phyloP scores from a whole-genome alignment of 2,113 vertebrate species.

The Otocyon megalotis region DNA sequence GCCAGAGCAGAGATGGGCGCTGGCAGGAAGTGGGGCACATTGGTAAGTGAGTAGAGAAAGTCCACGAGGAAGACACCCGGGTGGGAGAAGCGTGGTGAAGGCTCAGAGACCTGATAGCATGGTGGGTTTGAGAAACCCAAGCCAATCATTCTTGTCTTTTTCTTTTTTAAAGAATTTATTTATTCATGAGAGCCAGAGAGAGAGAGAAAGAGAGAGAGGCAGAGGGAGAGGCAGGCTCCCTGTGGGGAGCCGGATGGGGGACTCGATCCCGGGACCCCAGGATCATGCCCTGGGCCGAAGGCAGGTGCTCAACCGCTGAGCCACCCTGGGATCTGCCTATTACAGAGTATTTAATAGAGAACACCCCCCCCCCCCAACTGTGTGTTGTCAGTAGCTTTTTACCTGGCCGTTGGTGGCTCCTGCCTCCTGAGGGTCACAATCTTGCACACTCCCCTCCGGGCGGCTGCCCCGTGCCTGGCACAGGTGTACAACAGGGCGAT shows the following conservation, averaged over 20 bases:
- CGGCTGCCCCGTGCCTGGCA: not conserved
- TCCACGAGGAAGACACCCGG: not conserved
- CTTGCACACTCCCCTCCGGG: not conserved
- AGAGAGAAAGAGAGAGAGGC: no score
- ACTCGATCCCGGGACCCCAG: no score
- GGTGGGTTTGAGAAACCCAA: not conserved
- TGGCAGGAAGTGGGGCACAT: not conserved
- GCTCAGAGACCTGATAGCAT: not conserved
- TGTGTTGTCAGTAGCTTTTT: not conserved
- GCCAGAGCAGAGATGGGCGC: not conserved
- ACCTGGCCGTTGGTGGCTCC: not conserved
- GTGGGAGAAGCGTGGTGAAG: not conserved
- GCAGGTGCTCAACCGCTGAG: no score
- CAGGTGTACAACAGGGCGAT: not conserved
- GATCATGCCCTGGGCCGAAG: no score
- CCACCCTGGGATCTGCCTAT: not conserved
- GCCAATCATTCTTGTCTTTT: not conserved
- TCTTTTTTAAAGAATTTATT: no score
- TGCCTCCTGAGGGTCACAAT: not conserved
- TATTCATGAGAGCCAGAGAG: no score
- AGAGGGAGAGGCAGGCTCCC: no score
- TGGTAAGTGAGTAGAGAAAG: not conserved
- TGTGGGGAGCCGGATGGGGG: no score
- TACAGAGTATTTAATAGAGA: not conserved
- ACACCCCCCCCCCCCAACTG: not conserved